phyloP scores from a whole-genome alignment of 2,113 vertebrate genomes.

The Macquaria ambigua region DNA sequence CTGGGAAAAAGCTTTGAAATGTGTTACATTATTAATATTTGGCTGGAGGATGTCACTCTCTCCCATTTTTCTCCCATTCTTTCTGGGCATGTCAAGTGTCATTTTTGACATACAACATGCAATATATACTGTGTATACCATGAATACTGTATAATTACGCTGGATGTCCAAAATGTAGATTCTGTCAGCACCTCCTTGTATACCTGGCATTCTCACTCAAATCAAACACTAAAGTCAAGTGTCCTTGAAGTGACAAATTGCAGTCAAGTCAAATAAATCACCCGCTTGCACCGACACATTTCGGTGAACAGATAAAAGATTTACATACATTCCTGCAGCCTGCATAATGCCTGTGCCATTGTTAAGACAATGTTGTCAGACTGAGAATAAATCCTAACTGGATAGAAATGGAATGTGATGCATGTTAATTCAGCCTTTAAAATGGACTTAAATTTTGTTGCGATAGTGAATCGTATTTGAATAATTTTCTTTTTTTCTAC shows the following conservation, averaged over 20 bases:
- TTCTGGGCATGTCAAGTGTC: conserved; percentile 17
- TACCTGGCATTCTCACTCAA: conserved; percentile 3
- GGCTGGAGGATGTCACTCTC: conserved; percentile 67
- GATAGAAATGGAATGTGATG: not conserved
- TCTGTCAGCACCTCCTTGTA: not conserved
- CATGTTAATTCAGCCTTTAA: conserved; percentile 10
- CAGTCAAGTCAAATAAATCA: conserved; percentile 16
- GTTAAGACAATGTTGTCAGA: conserved; percentile 2
- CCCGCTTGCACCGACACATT: not conserved
- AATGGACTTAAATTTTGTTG: not conserved
- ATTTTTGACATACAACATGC: conserved; percentile 25
- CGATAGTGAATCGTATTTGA: not conserved
- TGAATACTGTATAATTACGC: conserved; percentile 4
- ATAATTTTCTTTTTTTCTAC: not conserved
- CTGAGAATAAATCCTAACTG: not conserved
- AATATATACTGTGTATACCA: not conserved
- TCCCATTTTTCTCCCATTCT: conserved; percentile 5
- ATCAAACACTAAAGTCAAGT: not conserved
- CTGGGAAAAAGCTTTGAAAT: conserved; percentile 74
- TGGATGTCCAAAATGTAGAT: not conserved
- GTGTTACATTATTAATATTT: conserved; percentile 77
- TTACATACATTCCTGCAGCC: not conserved
- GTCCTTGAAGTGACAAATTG: not conserved
- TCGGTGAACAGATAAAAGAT: not conserved
- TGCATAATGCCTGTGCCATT: conserved; percentile 10